Conservation (phyloP, 2,888 invertebrate species). For the Chloromyia formosa region DNA sequence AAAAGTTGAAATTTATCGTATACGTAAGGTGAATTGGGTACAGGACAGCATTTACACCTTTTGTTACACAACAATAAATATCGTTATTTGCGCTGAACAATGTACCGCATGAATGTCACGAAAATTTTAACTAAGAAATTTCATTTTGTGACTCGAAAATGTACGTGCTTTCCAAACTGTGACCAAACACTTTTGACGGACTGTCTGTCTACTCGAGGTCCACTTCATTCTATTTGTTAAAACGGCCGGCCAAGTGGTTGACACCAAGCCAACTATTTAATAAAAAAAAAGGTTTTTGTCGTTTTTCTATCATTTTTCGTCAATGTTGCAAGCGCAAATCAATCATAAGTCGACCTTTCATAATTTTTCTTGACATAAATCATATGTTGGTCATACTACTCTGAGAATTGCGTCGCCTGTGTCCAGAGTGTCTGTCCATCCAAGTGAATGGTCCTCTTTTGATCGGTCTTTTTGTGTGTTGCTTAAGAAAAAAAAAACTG, state of each 20-base stretch:
- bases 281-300: conserved; percentile 7
- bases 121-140: conserved; percentile 13
- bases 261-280: not conserved
- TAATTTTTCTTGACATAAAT: conserved; percentile 34
- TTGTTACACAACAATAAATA: conserved; percentile 22
- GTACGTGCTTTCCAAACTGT: not conserved
- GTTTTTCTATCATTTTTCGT: conserved; percentile 22
- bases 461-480: not conserved
- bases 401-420: not conserved
- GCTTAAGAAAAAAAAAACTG: not conserved
- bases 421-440: conserved; percentile 4
- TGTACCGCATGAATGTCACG: conserved; percentile 4
- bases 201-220: conserved; percentile 8
- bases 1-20: no score
- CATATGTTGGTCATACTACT: conserved; percentile 7
- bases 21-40: not conserved
- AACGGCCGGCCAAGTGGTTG: not conserved
- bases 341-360: conserved; percentile 38
- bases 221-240: conserved; percentile 4
- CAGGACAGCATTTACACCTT: not conserved
- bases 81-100: conserved; percentile 26
- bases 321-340: conserved; percentile 30
- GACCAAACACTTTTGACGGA: conserved; percentile 22
- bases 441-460: conserved; percentile 14
- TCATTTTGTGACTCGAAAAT: not conserved